These are phyloP conservation scores for Pharmacophagus antenor DNA, from an alignment of 2,888 invertebrate genomes.

Conservation along the genomic window DNA sequence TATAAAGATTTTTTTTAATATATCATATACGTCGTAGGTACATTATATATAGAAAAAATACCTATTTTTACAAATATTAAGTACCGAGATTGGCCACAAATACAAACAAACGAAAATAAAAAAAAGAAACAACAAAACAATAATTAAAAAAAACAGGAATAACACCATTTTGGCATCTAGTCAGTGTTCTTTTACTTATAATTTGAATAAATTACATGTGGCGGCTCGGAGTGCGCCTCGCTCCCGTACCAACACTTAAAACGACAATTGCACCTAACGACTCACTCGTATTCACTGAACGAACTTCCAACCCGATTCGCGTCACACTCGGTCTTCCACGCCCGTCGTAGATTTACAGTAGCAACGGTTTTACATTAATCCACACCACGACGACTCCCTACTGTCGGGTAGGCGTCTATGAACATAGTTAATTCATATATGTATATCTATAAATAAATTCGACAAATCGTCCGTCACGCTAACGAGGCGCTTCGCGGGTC, in stretches of 20 bases:
- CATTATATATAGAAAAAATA: slow-evolving; percentile 80
- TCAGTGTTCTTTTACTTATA: slow-evolving; percentile 63
- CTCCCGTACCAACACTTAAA: slow-evolving; percentile 57
- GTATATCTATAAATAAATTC: slow-evolving; percentile 81
- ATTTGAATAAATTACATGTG: slow-evolving; percentile 66
- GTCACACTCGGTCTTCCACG: slow-evolving; percentile 67
- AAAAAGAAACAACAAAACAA: slow-evolving; percentile 75
- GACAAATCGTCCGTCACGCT: slow-evolving; percentile 77
- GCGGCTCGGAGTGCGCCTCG: slow-evolving; percentile 38
- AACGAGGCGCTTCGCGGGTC: slow-evolving; percentile 48
- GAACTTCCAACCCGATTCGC: slow-evolving; percentile 74
- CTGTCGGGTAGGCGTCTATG: slow-evolving; percentile 65
- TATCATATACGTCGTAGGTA: slow-evolving; percentile 72
- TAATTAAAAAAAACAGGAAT: slow-evolving; percentile 78
- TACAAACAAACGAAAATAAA: slow-evolving; percentile 73
- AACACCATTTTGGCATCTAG: slow-evolving; percentile 81
- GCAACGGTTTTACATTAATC: slow-evolving; percentile 65
- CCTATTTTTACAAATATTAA: slow-evolving; percentile 79
- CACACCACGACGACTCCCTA: slow-evolving; percentile 73
- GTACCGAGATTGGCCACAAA: slow-evolving; percentile 80
- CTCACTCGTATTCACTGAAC: slow-evolving; percentile 73
- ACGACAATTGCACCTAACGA: slow-evolving; percentile 78
- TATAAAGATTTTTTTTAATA: slow-evolving; percentile 74
- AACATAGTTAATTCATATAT: slow-evolving; percentile 75
- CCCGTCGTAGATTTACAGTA: slow-evolving; percentile 75